Conservation (phyloP, 2,797 vertebrate genomes). For the Margarornis squamiger region DNA sequence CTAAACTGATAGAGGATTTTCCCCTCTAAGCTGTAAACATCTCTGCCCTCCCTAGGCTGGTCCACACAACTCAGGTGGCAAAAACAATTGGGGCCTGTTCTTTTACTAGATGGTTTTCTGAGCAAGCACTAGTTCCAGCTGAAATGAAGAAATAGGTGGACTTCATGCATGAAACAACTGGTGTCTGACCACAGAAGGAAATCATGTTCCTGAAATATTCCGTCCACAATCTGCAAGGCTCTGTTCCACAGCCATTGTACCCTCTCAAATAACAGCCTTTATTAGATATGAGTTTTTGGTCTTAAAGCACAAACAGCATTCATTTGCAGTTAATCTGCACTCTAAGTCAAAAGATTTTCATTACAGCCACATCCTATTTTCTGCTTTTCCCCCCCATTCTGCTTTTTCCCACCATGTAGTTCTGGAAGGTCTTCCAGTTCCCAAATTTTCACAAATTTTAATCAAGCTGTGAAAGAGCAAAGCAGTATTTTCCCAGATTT, state of each 20-base stretch:
- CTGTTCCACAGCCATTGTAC: not conserved
- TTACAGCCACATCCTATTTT: not conserved
- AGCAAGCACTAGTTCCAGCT: not conserved
- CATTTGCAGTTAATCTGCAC: not conserved
- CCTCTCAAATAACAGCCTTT: not conserved
- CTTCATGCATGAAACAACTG: not conserved
- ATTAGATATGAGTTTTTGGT: not conserved
- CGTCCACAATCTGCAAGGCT: not conserved
- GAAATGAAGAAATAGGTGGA: not conserved
- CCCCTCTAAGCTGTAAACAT: not conserved
- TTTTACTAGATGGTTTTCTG: not conserved
- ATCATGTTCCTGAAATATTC: not conserved
- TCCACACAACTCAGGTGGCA: not conserved
- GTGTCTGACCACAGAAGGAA: not conserved
- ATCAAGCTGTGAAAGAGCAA: not conserved
- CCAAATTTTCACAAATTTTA: not conserved
- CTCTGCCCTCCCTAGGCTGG: not conserved
- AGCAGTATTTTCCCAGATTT: not conserved
- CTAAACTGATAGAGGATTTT: not conserved
- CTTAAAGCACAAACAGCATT: not conserved
- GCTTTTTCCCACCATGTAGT: not conserved
- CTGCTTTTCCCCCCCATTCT: not conserved
- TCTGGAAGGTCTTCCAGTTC: not conserved
- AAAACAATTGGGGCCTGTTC: not conserved
- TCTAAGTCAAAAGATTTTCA: not conserved